Base-by-base conservation (phyloP, 1,140 invertebrate species). In the Drosophila tani region DNA sequence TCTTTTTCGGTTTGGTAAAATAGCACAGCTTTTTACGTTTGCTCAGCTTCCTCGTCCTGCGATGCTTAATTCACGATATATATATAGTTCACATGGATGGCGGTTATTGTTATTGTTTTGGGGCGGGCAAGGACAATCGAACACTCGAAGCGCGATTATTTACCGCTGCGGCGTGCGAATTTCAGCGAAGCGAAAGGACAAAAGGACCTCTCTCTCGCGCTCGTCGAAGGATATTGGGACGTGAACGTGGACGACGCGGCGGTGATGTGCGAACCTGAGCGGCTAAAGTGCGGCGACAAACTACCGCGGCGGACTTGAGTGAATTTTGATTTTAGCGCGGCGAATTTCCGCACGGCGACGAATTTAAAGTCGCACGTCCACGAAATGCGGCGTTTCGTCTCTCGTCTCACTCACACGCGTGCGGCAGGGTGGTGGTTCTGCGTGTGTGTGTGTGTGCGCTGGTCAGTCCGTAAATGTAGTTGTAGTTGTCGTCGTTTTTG, bases 301-400 rank as follows among this genome's bases (percentile, higher is more conserved):
- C 84, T 87, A 91, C 81, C 83, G 85, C 85, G 85, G 74, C 67
- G 78, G 81, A 85, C 79, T 82, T 92, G 83, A 84, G 81, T 88
- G 91, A 91, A 92, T 91, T 90, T 91, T 92, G 83, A 92, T 88
- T 92, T 90, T 84, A 84, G 79, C 91, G 83, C 91, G 91, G 91
- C 91, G 91, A 92, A 92, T 90, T 82, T 90, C 85, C 86, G 79
- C 84, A 88, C 80, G 68, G 82, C 74, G 59, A 66, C 59, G 71
- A 80, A 80, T 79, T 80, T 80, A 74, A 80, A 79, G 68, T 79
- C 77, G 66, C 76, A 80, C 75, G 76, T 79, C 63, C 75, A 79
- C 75, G 75, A 70, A 65, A 74, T 53, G 69, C 77, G 75, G 63
- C 66, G 66, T 79, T 55, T 80, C 81, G 67, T 74, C 47, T 53